A percentile compares a stretch with the other conserved stretches of the same genome.
Evolutionary conservation across 2,113 vertebrate genomes (phyloP).

Genomic region (Marmota flaviventris): DNA sequence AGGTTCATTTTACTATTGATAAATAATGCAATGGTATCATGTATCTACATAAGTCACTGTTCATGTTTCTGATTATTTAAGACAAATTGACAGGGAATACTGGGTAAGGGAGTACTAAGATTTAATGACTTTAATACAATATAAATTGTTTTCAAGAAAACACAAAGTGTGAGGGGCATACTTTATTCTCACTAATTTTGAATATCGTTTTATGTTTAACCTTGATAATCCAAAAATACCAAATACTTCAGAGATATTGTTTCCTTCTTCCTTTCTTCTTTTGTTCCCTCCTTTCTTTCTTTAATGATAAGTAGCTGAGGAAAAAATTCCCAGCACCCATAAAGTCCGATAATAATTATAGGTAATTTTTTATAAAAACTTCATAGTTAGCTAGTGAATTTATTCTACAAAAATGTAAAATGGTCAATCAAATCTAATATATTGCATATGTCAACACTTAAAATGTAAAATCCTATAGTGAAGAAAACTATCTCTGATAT

Average conservation of each 20-base stretch:
- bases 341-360: neutral
- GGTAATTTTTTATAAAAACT: neutral
- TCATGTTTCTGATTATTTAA: neutral
- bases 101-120: neutral
- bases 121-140: neutral
- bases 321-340: neutral
- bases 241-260: slow-evolving; percentile 6
- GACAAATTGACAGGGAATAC: neutral
- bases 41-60: neutral
- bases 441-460: neutral
- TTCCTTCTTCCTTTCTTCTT: neutral
- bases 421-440: neutral
- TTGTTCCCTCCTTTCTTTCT: neutral
- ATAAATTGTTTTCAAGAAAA: slow-evolving; percentile 3
- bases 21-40: slow-evolving; percentile 9
- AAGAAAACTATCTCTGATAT: neutral
- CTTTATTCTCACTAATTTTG: neutral
- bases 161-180: neutral
- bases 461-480: neutral
- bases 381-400: neutral
- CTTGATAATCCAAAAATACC: neutral
- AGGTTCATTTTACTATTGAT: neutral
- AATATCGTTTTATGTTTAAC: neutral
- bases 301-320: neutral
- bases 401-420: slow-evolving; percentile 26